Base-by-base conservation (phyloP, 1,140 invertebrate species). In the Drosophila persimilis region DNA sequence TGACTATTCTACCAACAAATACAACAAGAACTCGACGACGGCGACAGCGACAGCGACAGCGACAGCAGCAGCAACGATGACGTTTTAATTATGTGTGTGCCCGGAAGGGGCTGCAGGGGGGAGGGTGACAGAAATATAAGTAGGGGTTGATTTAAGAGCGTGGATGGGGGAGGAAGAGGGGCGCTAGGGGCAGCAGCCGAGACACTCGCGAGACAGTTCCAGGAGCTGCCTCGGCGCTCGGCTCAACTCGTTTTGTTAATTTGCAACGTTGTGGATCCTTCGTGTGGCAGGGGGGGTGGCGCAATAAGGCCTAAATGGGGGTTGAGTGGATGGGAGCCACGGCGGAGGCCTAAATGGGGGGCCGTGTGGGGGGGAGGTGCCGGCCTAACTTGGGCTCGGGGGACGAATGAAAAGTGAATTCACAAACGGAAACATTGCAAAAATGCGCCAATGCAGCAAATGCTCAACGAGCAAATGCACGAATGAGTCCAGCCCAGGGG, bases 71-170 rank as follows among this genome's bases (percentile, higher is more conserved):
- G 52, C 50, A 22, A 63, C 83, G 81, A 86, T 86, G 83, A 86
- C 83, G 67, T 86, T 86, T 86, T 86, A 86, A 86, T 86, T 86
- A 86, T 88, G 84, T 88, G 83, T 70, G 83, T 70, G 81, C 83
- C 83, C 69, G 43, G 65, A 75, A 62, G 73, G 52, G 45, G 46
- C 41, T 29, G 31, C 15, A 26, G 31, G 26, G 15, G 24, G 11
- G 11, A 17, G 31, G 56, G 8, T 5, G 13, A 29, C 24, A 5
- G 4, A 4, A 26, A 31, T 31, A 8, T 35, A 39, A 13, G 11
- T 5, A 13, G 11, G 35, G 35, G 35, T 39, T 13, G 35, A 13
- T 39, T 39, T 39, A 11, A 13, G 35, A 13, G 35, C 17, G 1
- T 1, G 17, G 17, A 17, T 17, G 17, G 35, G 2, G 35, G 46